Evolutionary conservation across 2,888 invertebrate species (phyloP), one percentile per base, ranked within the genome.

Genomic region (Slavum lentiscoides): DNA sequence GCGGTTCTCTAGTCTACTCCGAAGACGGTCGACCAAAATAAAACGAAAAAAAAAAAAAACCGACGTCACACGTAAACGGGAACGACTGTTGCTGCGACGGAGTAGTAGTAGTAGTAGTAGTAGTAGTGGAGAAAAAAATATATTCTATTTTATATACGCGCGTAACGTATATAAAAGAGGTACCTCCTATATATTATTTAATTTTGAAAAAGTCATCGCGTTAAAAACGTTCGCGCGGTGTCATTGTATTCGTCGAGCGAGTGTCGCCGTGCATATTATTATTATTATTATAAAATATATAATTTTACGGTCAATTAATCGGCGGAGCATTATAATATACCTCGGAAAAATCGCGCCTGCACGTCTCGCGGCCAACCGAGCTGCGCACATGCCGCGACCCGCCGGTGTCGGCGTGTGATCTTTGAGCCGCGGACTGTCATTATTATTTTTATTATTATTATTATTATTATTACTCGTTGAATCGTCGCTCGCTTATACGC

Each of bases 121-220:
- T n/a, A 30, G 30, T n/a, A 30, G 30, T 2, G 30, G 0, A 43
- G 9, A 23, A 59, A 76, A 74, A 68, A 43, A 66, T 17, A 17
- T 1, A 9, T 23, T 30, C 11, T 21, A 64, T 64, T 64, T 37
- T 43, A 43, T 43, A 43, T 43, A 43, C 43, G 43, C 6, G 3
- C 6, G 7, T 43, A 30, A 30, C 2, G 43, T 43, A 21, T 43
- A n/a, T n/a, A n/a, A n/a, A n/a, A n/a, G n/a, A n/a, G n/a, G n/a
- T n/a, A n/a, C n/a, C n/a, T n/a, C n/a, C n/a, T n/a, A n/a, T n/a
- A n/a, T 39, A 39, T 8, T 8, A n/a, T 70, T 61, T 21, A 37
- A 69, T 77, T n/a, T 77, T 37, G 39, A 77, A 77, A 77, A 77
- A 70, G 62, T 70, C 77, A 70, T 77, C 70, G 70, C 77, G 77